phyloP scores from a whole-genome alignment of 1,140 invertebrate species.

The Marisa cornuarietis region DNA sequence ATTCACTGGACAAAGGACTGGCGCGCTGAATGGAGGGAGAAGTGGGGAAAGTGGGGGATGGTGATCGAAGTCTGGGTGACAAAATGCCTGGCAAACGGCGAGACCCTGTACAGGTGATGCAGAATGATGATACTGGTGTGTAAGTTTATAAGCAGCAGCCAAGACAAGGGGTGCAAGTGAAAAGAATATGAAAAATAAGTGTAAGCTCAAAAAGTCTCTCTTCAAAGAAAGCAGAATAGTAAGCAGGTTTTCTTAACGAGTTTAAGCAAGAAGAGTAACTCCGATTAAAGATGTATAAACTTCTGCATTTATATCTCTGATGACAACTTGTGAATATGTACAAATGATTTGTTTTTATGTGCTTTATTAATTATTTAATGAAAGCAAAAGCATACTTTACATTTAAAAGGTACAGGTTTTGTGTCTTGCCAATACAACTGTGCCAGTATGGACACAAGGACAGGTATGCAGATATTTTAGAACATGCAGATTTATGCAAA shows the following conservation, averaged over 20 bases:
- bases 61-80: constrained; percentile 53
- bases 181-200: background rate
- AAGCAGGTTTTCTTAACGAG: no score
- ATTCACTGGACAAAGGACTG: constrained; percentile 85
- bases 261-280: no score
- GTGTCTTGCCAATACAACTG: no score
- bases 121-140: background rate
- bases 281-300: no score
- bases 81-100: constrained; percentile 47
- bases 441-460: no score
- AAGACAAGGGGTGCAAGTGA: background rate
- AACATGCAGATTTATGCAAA: no score
- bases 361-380: background rate
- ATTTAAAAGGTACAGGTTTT: no score
- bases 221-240: no score
- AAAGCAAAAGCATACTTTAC: no score
- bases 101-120: constrained; percentile 19
- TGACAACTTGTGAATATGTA: background rate
- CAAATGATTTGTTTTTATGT: background rate
- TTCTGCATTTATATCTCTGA: background rate
- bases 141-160: background rate
- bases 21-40: constrained; percentile 45
- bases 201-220: background rate
- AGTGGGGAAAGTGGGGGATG: constrained; percentile 53
- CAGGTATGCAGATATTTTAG: no score